Base-by-base conservation (phyloP, 2,888 invertebrate species). In the Melanchra persicariae region DNA sequence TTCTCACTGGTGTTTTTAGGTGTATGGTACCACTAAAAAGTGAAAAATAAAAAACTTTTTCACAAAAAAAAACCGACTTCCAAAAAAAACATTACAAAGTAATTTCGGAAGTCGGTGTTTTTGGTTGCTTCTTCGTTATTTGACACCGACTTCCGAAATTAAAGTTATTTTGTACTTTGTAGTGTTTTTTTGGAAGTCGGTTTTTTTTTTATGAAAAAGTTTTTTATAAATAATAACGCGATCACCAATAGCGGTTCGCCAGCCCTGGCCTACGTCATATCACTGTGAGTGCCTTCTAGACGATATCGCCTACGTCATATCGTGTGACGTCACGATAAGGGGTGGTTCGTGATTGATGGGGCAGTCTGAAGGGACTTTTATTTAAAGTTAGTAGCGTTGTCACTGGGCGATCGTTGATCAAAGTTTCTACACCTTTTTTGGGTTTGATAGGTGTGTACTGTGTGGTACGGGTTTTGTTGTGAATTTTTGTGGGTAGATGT, bases 281-380 rank as follows among this genome's bases (percentile, higher is more conserved):
- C 82, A 66, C 59, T 59, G 17, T 51, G 26, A 70, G 55, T 67
- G 51, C 66, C 77, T 70, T 15, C 59, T 51, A 30, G 37, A 47
- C 57, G 59, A 64, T 61, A 64, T 75, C 74, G 63, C 57, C 70
- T 64, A 73, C 84, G 82, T 84, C 84, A 84, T 82, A 65, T 63
- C 43, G 45, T 52, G 52, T 81, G 81, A 79, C 81, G 79, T 83
- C 78, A 81, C 49, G 45, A 17, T 52, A 52, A 60, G 65, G 78
- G 79, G 70, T 73, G 65, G 26, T 76, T 54, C 15, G 49, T 77
- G 80, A 82, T 78, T 72, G 69, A 80, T 81, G 60, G 43, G 19
- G 22, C 26, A 51, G 22, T 17, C 51, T 47, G 37, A 37, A 57
- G 26, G 45, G 26, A 78, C 34, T 59, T 76, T 59, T 81, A 81